phyloP scores from a whole-genome alignment of 1,140 invertebrate species.

The Caenorhabditis inopinata region DNA sequence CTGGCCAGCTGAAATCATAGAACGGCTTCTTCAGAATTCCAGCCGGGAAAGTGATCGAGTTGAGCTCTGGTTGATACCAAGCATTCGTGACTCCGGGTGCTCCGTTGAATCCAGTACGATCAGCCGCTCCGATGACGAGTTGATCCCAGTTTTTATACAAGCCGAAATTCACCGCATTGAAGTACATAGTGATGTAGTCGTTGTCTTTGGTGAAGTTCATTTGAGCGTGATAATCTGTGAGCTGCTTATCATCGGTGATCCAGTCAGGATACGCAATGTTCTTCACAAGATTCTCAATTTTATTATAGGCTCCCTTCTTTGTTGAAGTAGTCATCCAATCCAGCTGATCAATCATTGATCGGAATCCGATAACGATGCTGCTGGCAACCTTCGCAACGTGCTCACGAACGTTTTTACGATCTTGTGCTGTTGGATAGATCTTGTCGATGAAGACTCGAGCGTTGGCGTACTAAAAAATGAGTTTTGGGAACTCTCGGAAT shows the following conservation, averaged over 20 bases:
- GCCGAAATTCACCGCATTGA: constrained; percentile 44
- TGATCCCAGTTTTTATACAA: constrained; percentile 26
- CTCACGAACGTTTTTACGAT: constrained; percentile 29
- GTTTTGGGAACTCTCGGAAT: too few relatives aligned
- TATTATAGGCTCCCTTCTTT: constrained; percentile 56
- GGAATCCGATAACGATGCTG: constrained; percentile 54
- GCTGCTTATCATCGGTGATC: constrained; percentile 53
- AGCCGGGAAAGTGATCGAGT: constrained; percentile 59
- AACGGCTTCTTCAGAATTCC: constrained; percentile 70
- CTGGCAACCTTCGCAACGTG: constrained; percentile 46
- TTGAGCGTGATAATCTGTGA: constrained; percentile 52
- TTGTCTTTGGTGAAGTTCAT: constrained; percentile 35
- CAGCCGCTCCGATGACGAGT: constrained; percentile 47
- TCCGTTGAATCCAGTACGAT: constrained; percentile 70
- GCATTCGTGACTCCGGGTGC: constrained; percentile 71
- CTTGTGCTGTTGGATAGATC: constrained; percentile 41
- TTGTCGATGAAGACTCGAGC: constrained; percentile 52
- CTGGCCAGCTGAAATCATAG: constrained; percentile 71
- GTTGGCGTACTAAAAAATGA: constrained; percentile 51
- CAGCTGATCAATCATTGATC: constrained; percentile 59
- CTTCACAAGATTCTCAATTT: constrained; percentile 56
- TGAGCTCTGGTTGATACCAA: constrained; percentile 71
- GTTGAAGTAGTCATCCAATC: constrained; percentile 55
- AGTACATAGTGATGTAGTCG: constrained; percentile 44
- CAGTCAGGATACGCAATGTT: constrained; percentile 62